Conservation (phyloP, 2,888 invertebrate species). For the Leptopterna dolabrata region DNA sequence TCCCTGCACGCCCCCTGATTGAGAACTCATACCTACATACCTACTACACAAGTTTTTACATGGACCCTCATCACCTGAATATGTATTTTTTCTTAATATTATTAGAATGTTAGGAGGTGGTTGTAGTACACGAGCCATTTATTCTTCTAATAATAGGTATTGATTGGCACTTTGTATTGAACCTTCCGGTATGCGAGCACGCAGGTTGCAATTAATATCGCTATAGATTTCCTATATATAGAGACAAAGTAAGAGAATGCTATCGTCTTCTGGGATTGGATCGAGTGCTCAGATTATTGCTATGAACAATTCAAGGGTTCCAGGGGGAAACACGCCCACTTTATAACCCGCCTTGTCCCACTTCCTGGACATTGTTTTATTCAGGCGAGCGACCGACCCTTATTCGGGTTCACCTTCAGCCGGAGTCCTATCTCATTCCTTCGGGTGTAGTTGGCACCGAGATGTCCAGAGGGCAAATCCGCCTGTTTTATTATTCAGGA, state of each 20-base stretch:
- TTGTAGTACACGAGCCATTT: too few species aligned
- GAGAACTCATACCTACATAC: too few species aligned
- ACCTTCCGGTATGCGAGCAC: neutral
- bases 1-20: too few species aligned
- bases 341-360: conserved; percentile 21
- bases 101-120: too few species aligned
- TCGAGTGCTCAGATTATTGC: conserved; percentile 25
- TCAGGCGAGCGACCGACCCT: conserved; percentile 38
- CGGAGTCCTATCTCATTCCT: neutral
- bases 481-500: neutral
- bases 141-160: too few species aligned
- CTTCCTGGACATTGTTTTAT: conserved; percentile 51
- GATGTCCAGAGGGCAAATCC: neutral
- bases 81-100: too few species aligned
- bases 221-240: neutral
- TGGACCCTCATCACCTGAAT: too few species aligned
- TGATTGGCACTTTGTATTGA: too few species aligned
- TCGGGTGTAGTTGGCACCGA: neutral
- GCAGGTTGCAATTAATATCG: neutral
- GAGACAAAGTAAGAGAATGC: neutral
- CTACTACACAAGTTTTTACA: too few species aligned
- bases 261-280: neutral
- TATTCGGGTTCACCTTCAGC: neutral
- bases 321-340: conserved; percentile 1
- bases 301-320: conserved; percentile 31